Evolutionary conservation across 2,888 invertebrate species (phyloP).

Genomic region (Hypselothyrea guttata): DNA sequence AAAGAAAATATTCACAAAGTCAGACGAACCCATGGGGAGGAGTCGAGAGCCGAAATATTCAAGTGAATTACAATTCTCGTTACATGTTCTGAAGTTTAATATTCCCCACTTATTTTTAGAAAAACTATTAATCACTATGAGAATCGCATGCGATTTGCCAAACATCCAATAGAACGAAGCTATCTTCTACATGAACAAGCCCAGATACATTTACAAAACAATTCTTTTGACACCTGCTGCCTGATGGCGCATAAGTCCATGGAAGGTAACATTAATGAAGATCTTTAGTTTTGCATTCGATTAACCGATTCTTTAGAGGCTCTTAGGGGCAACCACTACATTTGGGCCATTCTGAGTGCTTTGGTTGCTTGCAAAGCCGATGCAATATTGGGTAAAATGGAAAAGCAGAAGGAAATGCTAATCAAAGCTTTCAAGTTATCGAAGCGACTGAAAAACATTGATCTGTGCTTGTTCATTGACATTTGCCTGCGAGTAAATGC

Average conservation of each 20-base stretch:
- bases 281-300: no score
- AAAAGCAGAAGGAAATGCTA: slow-evolving; percentile 68
- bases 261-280: slow-evolving; percentile 50
- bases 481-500: slow-evolving; percentile 62
- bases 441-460: slow-evolving; percentile 53
- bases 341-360: slow-evolving; percentile 74
- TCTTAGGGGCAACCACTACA: slow-evolving; percentile 54
- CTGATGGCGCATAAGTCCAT: slow-evolving; percentile 67
- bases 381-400: slow-evolving; percentile 74
- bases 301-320: slow-evolving; percentile 50
- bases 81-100: neutral
- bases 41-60: slow-evolving; percentile 46
- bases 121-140: slow-evolving; percentile 62
- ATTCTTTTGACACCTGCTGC: slow-evolving; percentile 73
- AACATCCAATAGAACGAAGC: slow-evolving; percentile 73
- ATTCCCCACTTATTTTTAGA: slow-evolving; percentile 37
- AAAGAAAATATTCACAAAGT: slow-evolving; percentile 52
- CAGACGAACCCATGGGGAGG: slow-evolving; percentile 53
- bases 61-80: slow-evolving; percentile 50
- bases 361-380: slow-evolving; percentile 74
- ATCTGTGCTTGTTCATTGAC: slow-evolving; percentile 65
- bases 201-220: slow-evolving; percentile 61
- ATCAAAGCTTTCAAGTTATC: slow-evolving; percentile 57
- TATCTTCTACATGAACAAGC: slow-evolving; percentile 77
- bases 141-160: slow-evolving; percentile 71